phyloP scores from a whole-genome alignment of 2,888 invertebrate genomes.

The Zhuqinia jingwanae region DNA sequence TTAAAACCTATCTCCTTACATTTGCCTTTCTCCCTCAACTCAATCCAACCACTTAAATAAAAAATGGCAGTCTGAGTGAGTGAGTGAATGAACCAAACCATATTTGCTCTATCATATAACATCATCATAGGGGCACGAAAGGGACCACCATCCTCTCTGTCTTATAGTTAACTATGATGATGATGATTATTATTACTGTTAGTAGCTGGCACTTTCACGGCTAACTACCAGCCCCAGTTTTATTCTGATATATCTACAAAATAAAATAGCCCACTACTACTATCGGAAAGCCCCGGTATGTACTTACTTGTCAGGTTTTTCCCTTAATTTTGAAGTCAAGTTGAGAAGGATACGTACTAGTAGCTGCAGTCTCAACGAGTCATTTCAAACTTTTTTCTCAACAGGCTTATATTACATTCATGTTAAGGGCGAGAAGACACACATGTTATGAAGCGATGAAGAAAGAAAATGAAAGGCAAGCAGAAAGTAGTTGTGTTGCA shows the following conservation, averaged over 20 bases:
- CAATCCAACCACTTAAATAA: slow-evolving; percentile 65
- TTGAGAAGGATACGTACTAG: slow-evolving; percentile 56
- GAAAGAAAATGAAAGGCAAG: slow-evolving; percentile 48
- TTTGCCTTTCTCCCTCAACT: slow-evolving; percentile 58
- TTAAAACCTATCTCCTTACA: slow-evolving; percentile 50
- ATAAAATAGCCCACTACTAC: slow-evolving; percentile 70
- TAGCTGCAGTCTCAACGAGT: slow-evolving; percentile 60
- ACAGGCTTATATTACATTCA: slow-evolving; percentile 46
- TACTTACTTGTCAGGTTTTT: slow-evolving; percentile 67
- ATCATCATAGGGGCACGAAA: slow-evolving; percentile 4
- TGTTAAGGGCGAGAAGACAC: slow-evolving; percentile 32
- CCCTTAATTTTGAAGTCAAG: slow-evolving; percentile 59
- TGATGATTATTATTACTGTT: no score
- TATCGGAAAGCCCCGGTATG: slow-evolving; percentile 66
- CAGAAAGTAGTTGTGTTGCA: slow-evolving; percentile 29
- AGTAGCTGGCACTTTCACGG: slow-evolving; percentile 68
- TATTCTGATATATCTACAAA: slow-evolving; percentile 69
- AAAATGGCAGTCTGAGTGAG: slow-evolving; percentile 28
- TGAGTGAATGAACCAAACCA: background rate
- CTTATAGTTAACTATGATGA: slow-evolving; percentile 35
- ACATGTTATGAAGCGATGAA: slow-evolving; percentile 25
- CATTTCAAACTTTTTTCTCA: slow-evolving; percentile 60
- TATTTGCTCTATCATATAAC: slow-evolving; percentile 45
- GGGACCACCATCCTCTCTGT: background rate
- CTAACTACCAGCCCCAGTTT: slow-evolving; percentile 62